phyloP scores from a whole-genome alignment of 2,888 invertebrate genomes.

The Cryptocephalus moraei region DNA sequence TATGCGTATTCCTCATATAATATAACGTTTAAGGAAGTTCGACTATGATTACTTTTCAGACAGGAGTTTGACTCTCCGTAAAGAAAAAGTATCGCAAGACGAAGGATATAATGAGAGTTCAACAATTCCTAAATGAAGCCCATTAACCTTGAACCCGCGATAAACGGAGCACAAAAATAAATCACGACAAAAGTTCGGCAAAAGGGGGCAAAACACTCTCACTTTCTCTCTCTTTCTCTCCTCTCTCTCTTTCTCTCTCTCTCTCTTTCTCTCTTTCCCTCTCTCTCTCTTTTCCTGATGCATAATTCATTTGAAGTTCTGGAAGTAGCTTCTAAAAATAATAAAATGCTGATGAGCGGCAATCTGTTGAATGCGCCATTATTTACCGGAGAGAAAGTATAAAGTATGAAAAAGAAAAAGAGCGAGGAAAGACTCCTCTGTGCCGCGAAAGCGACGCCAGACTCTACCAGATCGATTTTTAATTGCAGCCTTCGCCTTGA shows the following conservation, averaged over 20 bases:
- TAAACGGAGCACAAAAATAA: slow-evolving; percentile 24
- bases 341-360: slow-evolving; percentile 39
- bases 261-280: slow-evolving; percentile 6
- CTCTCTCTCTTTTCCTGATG: slow-evolving; percentile 28
- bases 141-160: slow-evolving; percentile 20
- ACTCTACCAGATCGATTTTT: slow-evolving; percentile 38
- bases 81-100: too few relatives aligned
- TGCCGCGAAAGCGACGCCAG: not conserved
- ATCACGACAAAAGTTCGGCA: slow-evolving; percentile 22
- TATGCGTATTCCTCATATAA: too few relatives aligned
- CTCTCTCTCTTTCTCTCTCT: slow-evolving; percentile 25
- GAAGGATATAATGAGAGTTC: too few relatives aligned
- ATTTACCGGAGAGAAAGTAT: slow-evolving; percentile 27
- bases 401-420: not conserved
- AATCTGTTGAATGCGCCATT: slow-evolving; percentile 40
- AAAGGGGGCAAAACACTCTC: slow-evolving; percentile 12
- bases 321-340: slow-evolving; percentile 35
- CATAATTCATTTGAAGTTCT: slow-evolving; percentile 32
- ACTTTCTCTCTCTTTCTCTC: slow-evolving; percentile 10
- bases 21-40: too few relatives aligned
- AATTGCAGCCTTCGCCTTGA: slow-evolving; percentile 44
- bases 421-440: not conserved
- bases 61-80: too few relatives aligned
- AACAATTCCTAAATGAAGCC: not conserved
- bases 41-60: too few relatives aligned